phyloP scores from a whole-genome alignment of 2,113 vertebrate genomes.

The Tringa solitaria region DNA sequence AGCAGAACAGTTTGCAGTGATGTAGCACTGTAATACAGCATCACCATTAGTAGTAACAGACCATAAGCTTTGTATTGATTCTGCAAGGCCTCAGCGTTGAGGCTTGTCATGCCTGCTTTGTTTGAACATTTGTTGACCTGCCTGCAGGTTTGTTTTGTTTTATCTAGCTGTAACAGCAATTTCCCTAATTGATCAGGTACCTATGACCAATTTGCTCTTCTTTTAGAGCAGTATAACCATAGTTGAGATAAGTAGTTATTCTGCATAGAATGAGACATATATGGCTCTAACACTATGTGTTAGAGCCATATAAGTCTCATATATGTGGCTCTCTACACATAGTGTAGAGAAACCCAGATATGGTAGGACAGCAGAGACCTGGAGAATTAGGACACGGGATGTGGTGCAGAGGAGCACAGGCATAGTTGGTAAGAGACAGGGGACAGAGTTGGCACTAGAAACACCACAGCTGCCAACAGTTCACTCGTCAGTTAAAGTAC shows the following conservation, averaged over 20 bases:
- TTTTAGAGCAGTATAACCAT: neutral
- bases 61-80: neutral
- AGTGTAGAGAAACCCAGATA: neutral
- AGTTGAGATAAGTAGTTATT: neutral
- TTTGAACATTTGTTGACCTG: neutral
- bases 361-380: neutral
- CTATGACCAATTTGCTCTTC: neutral
- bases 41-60: neutral
- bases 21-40: neutral
- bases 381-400: neutral
- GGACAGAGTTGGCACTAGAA: neutral
- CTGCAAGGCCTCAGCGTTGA: neutral
- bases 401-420: neutral
- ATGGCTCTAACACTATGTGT: neutral
- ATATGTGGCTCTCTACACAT: too few species aligned
- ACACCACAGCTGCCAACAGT: accelerated
- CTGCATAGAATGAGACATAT: neutral
- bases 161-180: neutral
- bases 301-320: too few species aligned
- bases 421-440: accelerated
- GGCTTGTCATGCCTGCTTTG: neutral
- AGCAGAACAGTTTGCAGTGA: neutral
- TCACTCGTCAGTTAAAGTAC: neutral
- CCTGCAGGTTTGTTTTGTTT: neutral
- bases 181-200: neutral